Percentiles rank a stretch among this genome's conserved stretches.
These are phyloP conservation scores for Ecdyonurus torrentis DNA, from an alignment of 2,888 invertebrate genomes.

Conservation along the genomic window DNA sequence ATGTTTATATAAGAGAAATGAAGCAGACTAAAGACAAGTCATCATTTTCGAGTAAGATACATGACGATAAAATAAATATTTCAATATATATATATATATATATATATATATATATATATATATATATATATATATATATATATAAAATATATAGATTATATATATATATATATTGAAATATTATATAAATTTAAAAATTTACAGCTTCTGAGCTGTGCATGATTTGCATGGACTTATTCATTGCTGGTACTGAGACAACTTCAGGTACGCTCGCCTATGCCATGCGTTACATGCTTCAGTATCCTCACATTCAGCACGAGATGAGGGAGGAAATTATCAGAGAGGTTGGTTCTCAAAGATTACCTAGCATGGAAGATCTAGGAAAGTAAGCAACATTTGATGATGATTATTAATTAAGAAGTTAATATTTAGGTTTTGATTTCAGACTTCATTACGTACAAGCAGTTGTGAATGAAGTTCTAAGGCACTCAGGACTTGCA, in stretches of 20 bases:
- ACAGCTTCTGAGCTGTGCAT: not conserved
- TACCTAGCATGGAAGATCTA: conserved; percentile 42
- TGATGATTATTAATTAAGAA: not conserved
- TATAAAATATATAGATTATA: not conserved
- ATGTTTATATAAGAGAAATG: conserved; percentile 41
- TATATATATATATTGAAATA: not conserved
- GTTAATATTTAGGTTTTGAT: not conserved
- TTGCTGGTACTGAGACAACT: not conserved
- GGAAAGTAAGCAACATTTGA: conserved; percentile 32
- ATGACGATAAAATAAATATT: no score
- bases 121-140: not conserved
- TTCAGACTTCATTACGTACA: not conserved
- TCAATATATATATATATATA: no score
- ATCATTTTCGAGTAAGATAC: not conserved
- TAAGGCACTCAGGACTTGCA: not conserved
- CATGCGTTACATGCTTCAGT: conserved; percentile 25
- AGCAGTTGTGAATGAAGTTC: not conserved
- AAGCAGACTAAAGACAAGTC: conserved; percentile 19
- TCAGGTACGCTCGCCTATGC: not conserved
- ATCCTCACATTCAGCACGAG: conserved; percentile 37
- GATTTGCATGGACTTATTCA: not conserved
- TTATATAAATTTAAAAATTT: not conserved
- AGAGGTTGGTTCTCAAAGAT: conserved; percentile 39
- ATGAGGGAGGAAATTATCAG: conserved; percentile 44
- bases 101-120: no score